Evolutionary conservation across 2,888 invertebrate species (phyloP), one percentile per base, ranked within the genome.

Genomic region (Athripsodes cinereus): DNA sequence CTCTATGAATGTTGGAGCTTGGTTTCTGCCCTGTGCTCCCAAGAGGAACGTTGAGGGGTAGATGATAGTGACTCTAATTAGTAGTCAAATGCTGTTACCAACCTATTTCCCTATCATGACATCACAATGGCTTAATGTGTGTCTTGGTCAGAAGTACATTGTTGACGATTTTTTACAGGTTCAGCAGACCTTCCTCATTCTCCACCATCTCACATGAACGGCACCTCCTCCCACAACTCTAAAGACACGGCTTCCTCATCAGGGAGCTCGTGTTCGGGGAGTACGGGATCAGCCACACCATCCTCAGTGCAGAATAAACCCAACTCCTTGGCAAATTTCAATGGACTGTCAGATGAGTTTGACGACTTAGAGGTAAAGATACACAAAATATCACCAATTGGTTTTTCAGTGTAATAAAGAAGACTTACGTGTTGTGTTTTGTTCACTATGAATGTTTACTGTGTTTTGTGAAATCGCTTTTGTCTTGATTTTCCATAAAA

Each of bases 291-390:
- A 2, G 40, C 40, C 2, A 40, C 40, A 5, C 40, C 40, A 8
- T 76, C 76, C 19, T 76, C 76, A 52, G 75, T 76, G 76, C 47
- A 50, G 11, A 35, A 50, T n/a, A 55, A 59, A 22, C 52, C 55
- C 34, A 34, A 56, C 20, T 57, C 78, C 75, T 10, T 78, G 78
- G 78, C 68, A 74, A 22, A 69, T 71, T 79, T 79, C 69, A 79
- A 78, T 66, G 78, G 78, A 2, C 71, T 79, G 0, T 78, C 78
- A 0, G 78, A 78, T 60, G 79, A 79, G 66, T 74, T 78, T 18
- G 79, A 79, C 61, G 79, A 79, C 53, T 66, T 73, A 0, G 79
- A 79, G 77, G 79, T 79, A 74, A 70, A 62, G 40, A 40, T 40
- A 3, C 40, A 40, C 13, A 16, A 47, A 56, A 35, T 50, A 10